Conservation (phyloP, 2,113 vertebrate genomes). For the Calyptommatus sinebrachiatus region DNA sequence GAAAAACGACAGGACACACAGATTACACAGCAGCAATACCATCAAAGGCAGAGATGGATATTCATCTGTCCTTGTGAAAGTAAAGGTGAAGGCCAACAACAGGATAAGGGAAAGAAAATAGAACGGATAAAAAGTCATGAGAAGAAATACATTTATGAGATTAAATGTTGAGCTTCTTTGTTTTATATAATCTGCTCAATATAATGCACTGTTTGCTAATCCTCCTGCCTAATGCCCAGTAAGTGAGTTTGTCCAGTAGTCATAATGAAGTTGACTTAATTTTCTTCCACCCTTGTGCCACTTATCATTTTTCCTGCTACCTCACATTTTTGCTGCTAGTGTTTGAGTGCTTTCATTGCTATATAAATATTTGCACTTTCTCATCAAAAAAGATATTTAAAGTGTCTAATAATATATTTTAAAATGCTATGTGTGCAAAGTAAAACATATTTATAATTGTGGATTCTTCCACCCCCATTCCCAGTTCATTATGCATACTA, state of each 20-base stretch:
- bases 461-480: not conserved
- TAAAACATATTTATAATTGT: not conserved
- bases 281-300: slow-evolving; percentile 42
- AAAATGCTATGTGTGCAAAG: slow-evolving; percentile 15
- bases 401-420: not conserved
- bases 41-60: slow-evolving; percentile 31
- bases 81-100: slow-evolving; percentile 44
- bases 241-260: slow-evolving; percentile 55
- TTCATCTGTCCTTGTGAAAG: slow-evolving; percentile 38
- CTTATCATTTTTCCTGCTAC: slow-evolving; percentile 19
- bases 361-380: slow-evolving; percentile 12
- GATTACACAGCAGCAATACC: not conserved
- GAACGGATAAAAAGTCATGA: slow-evolving; percentile 36
- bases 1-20: not conserved
- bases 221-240: slow-evolving; percentile 46
- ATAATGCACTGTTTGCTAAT: slow-evolving; percentile 52
- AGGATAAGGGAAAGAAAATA: slow-evolving; percentile 51
- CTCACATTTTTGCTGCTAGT: slow-evolving; percentile 36
- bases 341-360: not conserved
- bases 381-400: not conserved
- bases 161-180: slow-evolving; percentile 58
- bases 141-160: slow-evolving; percentile 59
- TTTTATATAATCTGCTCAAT: slow-evolving; percentile 58
- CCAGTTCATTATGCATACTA: not conserved
- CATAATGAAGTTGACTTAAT: slow-evolving; percentile 52